Evolutionary conservation across 2,113 vertebrate species (phyloP).

Genomic region (Octodon degus): DNA sequence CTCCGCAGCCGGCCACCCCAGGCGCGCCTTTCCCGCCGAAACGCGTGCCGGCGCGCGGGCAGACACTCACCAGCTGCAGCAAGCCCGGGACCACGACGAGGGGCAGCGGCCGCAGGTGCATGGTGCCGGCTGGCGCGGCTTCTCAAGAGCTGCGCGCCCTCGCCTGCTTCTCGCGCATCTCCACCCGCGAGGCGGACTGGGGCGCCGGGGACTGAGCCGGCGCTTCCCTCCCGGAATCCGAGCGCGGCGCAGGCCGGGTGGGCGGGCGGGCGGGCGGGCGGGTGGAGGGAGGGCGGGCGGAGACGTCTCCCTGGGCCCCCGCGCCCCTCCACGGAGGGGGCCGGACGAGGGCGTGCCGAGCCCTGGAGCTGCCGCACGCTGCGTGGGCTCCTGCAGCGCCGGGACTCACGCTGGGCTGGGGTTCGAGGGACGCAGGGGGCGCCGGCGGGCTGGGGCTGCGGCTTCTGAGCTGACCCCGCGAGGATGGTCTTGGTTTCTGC

Average conservation of each 20-base stretch:
- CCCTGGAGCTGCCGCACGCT: neutral
- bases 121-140: constrained; percentile 89
- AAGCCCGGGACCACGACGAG: constrained; percentile 90
- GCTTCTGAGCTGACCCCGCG: neutral
- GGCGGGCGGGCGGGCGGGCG: constrained; percentile 11
- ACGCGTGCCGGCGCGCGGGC: neutral
- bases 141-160: constrained; percentile 86
- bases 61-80: constrained; percentile 93
- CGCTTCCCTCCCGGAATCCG: constrained; percentile 79
- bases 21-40: constrained; percentile 75
- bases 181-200: constrained; percentile 84
- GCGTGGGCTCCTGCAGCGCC: neutral
- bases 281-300: neutral
- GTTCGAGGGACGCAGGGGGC: neutral
- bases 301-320: neutral
- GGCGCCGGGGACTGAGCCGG: constrained; percentile 81
- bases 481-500: neutral
- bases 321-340: constrained; percentile 7
- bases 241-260: constrained; percentile 14
- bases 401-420: accelerated
- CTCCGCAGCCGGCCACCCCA: neutral
- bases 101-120: constrained; percentile 89
- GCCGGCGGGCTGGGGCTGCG: neutral
- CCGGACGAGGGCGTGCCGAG: neutral
- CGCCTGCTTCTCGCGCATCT: constrained; percentile 87